phyloP scores from a whole-genome alignment of 2,888 invertebrate genomes.

The Phengaris alcon region DNA sequence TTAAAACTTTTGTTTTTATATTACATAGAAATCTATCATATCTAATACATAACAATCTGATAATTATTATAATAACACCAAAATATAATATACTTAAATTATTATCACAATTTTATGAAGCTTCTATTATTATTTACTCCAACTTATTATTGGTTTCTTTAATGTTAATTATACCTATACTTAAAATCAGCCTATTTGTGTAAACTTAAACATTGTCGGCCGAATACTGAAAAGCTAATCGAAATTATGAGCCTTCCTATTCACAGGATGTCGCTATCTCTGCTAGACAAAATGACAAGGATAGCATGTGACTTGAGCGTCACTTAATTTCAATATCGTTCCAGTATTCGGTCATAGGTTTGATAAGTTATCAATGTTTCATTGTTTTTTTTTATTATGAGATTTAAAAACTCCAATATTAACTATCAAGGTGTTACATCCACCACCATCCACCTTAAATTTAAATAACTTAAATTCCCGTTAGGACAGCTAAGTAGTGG shows the following conservation, averaged over 20 bases:
- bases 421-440: no score
- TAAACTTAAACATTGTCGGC: not conserved
- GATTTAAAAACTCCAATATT: not conserved
- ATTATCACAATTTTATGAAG: not conserved
- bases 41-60: not conserved
- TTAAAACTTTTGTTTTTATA: no score
- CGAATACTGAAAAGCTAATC: no score
- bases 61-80: not conserved
- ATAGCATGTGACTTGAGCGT: no score
- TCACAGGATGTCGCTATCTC: no score
- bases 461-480: not conserved
- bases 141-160: not conserved
- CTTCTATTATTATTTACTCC: not conserved
- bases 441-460: not conserved
- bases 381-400: not conserved
- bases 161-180: not conserved
- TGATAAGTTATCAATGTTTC: not conserved
- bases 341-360: not conserved
- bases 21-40: no score
- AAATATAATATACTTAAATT: not conserved
- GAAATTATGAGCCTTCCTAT: no score
- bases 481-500: not conserved
- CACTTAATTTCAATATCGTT: no score
- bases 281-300: no score
- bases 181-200: not conserved